A percentile compares a stretch with the other conserved stretches of the same genome.
phyloP scores from a whole-genome alignment of 2,113 vertebrate species.

The Dasypus novemcinctus region DNA sequence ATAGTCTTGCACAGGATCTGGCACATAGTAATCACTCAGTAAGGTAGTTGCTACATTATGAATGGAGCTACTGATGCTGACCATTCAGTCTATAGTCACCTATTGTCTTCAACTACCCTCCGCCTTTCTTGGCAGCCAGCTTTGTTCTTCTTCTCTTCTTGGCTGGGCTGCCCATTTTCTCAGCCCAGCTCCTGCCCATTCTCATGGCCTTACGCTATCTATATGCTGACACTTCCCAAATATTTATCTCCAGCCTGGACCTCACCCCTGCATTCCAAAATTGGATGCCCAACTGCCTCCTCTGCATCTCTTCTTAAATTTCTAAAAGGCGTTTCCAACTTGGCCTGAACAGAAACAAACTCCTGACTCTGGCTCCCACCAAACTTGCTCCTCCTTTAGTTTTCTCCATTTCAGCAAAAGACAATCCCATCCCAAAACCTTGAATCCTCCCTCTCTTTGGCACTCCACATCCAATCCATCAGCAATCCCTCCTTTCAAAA shows the following conservation, averaged over 20 bases:
- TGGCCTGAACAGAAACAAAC: not conserved
- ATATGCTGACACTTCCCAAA: not conserved
- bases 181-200: not conserved
- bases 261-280: not conserved
- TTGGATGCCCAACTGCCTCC: not conserved
- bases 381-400: not conserved
- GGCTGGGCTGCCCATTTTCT: not conserved
- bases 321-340: not conserved
- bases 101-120: not conserved
- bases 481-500: not conserved
- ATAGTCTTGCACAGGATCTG: not conserved
- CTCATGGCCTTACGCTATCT: not conserved
- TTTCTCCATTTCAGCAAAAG: not conserved
- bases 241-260: not conserved
- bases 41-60: not conserved
- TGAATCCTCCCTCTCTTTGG: not conserved
- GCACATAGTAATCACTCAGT: not conserved
- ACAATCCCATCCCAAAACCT: not conserved
- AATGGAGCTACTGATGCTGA: not conserved
- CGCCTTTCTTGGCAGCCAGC: not conserved
- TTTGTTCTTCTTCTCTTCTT: not conserved
- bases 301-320: not conserved
- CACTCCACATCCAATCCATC: not conserved
- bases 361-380: not conserved
- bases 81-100: not conserved